These are phyloP conservation scores for Amphilophus citrinellus DNA, from an alignment of 2,113 vertebrate genomes.

Conservation along the genomic window DNA sequence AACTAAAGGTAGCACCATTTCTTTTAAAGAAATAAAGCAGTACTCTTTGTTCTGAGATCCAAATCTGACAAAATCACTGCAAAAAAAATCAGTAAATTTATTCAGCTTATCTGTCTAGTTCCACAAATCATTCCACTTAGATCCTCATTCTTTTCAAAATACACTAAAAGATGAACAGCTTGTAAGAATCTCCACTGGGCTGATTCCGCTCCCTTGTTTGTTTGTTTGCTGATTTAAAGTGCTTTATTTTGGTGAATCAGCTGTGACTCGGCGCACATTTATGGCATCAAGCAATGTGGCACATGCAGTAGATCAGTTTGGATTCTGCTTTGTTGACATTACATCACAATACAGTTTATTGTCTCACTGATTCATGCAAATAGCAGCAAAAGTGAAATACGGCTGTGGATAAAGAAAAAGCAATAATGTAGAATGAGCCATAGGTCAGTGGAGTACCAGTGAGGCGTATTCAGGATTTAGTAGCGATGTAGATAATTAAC, in stretches of 20 bases:
- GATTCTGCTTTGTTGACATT: background rate
- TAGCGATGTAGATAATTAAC: background rate
- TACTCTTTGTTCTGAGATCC: background rate
- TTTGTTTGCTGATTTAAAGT: background rate
- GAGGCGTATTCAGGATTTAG: background rate
- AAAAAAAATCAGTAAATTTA: background rate
- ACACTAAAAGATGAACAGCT: background rate
- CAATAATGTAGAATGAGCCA: background rate
- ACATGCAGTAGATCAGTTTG: slow-evolving; percentile 2
- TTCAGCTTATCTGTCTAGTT: slow-evolving; percentile 5
- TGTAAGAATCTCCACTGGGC: background rate
- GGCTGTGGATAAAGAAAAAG: background rate
- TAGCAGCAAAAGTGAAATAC: background rate
- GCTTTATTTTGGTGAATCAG: background rate
- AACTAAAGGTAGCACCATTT: background rate
- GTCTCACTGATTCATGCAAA: background rate
- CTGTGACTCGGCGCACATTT: background rate
- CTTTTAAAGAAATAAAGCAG: background rate
- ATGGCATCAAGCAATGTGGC: background rate
- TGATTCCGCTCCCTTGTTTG: background rate
- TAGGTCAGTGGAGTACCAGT: background rate
- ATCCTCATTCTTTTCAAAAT: background rate
- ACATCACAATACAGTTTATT: background rate
- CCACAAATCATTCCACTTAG: background rate
- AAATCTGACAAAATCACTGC: background rate